phyloP scores from a whole-genome alignment of 2,797 vertebrate genomes.

The Nannoperca australis region DNA sequence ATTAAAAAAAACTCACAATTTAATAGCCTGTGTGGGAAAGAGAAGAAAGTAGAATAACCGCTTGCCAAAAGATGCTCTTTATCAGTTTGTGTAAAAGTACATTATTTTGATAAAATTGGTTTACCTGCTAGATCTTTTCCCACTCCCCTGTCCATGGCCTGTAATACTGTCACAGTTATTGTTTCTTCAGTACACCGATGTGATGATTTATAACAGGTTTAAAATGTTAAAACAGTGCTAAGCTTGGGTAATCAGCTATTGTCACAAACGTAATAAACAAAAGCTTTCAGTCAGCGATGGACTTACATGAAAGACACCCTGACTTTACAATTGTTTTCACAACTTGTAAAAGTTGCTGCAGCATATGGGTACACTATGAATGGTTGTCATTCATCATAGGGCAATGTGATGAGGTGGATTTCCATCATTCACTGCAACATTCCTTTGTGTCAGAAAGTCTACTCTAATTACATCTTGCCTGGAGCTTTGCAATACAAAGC shows the following conservation, averaged over 20 bases:
- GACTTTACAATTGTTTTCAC: conserved; percentile 14
- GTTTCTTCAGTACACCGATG: no score
- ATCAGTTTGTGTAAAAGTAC: not conserved
- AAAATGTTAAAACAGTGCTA: not conserved
- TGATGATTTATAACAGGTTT: conserved; percentile 1
- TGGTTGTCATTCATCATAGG: conserved; percentile 50
- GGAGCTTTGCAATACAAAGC: conserved; percentile 77
- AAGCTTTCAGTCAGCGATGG: conserved; percentile 9
- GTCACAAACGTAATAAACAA: conserved; percentile 14
- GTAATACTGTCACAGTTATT: not conserved
- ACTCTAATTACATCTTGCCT: conserved; percentile 83
- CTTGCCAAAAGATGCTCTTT: not conserved
- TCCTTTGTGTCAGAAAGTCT: conserved; percentile 86
- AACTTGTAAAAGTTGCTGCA: conserved; percentile 5
- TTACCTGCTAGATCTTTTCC: not conserved
- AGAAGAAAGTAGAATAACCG: not conserved
- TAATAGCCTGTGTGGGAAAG: not conserved
- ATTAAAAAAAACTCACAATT: not conserved
- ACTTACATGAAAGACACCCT: not conserved
- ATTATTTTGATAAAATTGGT: not conserved
- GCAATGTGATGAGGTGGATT: conserved; percentile 50
- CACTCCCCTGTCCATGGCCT: not conserved
- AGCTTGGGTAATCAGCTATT: not conserved
- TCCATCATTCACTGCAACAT: conserved; percentile 82
- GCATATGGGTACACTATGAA: conserved; percentile 13